These are phyloP conservation scores for Porites evermanni DNA, from an alignment of 92 coral and sea anemone genomes.

Conservation along the genomic window DNA sequence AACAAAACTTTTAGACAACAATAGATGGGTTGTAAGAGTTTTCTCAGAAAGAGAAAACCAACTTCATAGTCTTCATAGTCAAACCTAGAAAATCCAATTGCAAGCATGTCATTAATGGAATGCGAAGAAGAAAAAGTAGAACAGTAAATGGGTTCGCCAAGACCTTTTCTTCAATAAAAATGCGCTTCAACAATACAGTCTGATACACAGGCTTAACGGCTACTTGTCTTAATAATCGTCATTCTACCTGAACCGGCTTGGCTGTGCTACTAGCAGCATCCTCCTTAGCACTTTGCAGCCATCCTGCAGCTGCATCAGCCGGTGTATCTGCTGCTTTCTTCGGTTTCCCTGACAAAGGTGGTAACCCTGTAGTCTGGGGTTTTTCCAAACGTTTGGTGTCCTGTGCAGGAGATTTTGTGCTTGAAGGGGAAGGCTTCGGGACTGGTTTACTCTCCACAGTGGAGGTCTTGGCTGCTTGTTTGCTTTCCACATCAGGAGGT, in stretches of 20 bases:
- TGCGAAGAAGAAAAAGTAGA: too few species aligned
- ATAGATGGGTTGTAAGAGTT: background rate
- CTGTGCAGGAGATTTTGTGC: slow-evolving; percentile 25
- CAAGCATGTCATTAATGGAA: too few species aligned
- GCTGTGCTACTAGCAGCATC: slow-evolving; percentile 67
- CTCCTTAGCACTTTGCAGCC: slow-evolving; percentile 93
- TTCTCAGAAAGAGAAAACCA: background rate
- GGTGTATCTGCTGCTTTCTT: slow-evolving; percentile 58
- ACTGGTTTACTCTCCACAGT: slow-evolving; percentile 35
- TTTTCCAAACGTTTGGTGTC: slow-evolving; percentile 20
- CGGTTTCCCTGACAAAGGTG: slow-evolving; percentile 31
- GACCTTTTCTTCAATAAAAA: too few species aligned
- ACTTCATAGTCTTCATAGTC: background rate
- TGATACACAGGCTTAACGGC: too few species aligned
- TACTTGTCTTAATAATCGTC: too few species aligned
- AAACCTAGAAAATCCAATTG: too few species aligned
- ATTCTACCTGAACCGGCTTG: slow-evolving; percentile 56
- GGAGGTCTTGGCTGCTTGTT: slow-evolving; percentile 11
- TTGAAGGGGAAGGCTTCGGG: slow-evolving; percentile 45
- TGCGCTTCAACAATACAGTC: too few species aligned
- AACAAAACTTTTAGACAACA: too few species aligned
- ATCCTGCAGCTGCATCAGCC: slow-evolving; percentile 91
- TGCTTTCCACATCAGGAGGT: background rate
- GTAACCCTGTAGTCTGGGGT: slow-evolving; percentile 12
- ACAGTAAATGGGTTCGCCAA: too few species aligned